Conservation (phyloP, 2,888 invertebrate species). For the Clostera curtula region DNA sequence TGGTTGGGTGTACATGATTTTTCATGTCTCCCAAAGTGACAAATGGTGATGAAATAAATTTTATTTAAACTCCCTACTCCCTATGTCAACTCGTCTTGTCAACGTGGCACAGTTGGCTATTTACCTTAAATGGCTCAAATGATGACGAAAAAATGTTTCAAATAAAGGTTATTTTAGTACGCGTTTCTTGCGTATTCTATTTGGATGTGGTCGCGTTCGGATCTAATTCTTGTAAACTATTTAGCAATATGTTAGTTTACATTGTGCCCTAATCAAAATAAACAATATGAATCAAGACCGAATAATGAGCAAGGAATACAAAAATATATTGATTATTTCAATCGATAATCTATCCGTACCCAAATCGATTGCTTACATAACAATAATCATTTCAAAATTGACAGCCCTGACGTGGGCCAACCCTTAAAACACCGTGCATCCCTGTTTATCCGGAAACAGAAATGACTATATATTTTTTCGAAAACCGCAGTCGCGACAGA, state of each 20-base stretch:
- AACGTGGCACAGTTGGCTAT: too few relatives aligned
- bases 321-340: conserved; percentile 6
- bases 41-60: conserved; percentile 35
- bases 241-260: too few relatives aligned
- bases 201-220: too few relatives aligned
- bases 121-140: too few relatives aligned
- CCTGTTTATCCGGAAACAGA: conserved; percentile 34
- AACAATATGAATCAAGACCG: not conserved
- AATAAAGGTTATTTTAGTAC: too few relatives aligned
- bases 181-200: too few relatives aligned
- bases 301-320: conserved; percentile 4
- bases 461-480: conserved; percentile 35
- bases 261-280: too few relatives aligned
- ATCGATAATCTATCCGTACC: conserved; percentile 12
- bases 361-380: conserved; percentile 32
- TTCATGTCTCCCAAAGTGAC: conserved; percentile 39
- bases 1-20: conserved; percentile 29
- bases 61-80: too few relatives aligned
- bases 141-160: too few relatives aligned
- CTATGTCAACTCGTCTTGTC: too few relatives aligned
- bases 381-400: conserved; percentile 28
- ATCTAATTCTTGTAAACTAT: too few relatives aligned
- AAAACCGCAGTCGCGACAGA: conserved; percentile 50
- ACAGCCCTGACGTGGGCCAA: conserved; percentile 19
- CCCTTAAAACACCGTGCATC: conserved; percentile 23